These are phyloP conservation scores for Enteromius radiatus DNA, from an alignment of 2,797 vertebrate species.

Conservation along the genomic window DNA sequence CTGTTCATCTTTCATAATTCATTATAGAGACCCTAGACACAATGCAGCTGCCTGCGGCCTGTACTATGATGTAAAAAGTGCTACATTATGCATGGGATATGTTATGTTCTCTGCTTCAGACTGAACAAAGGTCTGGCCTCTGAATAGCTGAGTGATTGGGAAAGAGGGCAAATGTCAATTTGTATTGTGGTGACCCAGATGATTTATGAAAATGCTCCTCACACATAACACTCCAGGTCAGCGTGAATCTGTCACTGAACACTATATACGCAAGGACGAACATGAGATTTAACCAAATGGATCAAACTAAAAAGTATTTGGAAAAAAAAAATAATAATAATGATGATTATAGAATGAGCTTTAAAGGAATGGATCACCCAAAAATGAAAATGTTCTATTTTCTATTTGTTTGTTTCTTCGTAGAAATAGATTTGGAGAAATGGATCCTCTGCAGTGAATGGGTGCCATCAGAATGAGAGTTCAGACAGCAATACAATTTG, in stretches of 20 bases:
- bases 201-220: conserved; percentile 46
- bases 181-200: conserved; percentile 31
- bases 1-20: conserved; percentile 80
- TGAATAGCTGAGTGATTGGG: conserved; percentile 56
- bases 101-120: conserved; percentile 52
- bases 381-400: neutral
- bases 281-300: neutral
- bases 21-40: conserved; percentile 68
- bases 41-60: conserved; percentile 60
- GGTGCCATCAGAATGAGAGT: neutral
- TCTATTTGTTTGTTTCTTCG: neutral
- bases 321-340: neutral
- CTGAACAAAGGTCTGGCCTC: conserved; percentile 51
- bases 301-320: neutral
- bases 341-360: neutral
- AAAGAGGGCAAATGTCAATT: conserved; percentile 44
- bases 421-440: neutral
- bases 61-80: conserved; percentile 62
- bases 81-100: conserved; percentile 74
- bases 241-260: neutral
- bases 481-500: neutral
- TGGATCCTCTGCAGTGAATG: neutral
- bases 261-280: neutral
- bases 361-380: neutral
- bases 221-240: neutral